A percentile compares a stretch with the other conserved stretches of the same genome.
These are phyloP conservation scores for Pollachius pollachius DNA, from an alignment of 2,113 vertebrate species.

Conservation along the genomic window DNA sequence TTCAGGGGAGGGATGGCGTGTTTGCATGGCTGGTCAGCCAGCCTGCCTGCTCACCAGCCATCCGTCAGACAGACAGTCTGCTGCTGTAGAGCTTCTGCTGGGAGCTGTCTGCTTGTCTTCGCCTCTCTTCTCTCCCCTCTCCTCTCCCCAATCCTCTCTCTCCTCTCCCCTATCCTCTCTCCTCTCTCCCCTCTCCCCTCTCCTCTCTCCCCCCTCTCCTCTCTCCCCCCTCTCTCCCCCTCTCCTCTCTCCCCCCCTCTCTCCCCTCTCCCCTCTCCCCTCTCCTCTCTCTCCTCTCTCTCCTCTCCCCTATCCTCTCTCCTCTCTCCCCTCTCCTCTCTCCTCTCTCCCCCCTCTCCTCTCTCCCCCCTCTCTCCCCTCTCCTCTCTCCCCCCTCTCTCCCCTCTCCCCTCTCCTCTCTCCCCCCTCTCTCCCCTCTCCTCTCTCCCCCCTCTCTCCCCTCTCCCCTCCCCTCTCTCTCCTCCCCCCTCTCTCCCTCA, in stretches of 20 bases:
- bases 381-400: conserved; percentile 1
- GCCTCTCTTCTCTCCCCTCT: conserved; percentile 27
- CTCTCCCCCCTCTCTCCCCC: neutral
- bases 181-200: neutral
- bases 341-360: conserved; percentile 1
- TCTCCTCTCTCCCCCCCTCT: neutral
- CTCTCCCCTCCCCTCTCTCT: conserved; percentile 29
- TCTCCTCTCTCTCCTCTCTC: neutral
- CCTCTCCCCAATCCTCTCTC: neutral
- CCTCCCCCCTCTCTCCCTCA: no score
- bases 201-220: neutral
- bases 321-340: neutral
- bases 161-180: neutral
- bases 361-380: neutral
- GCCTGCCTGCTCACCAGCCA: conserved; percentile 60
- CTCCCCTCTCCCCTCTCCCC: neutral
- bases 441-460: conserved; percentile 39
- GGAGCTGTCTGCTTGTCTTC: conserved; percentile 65
- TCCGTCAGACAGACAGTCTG: conserved; percentile 67
- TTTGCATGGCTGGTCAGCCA: conserved; percentile 62
- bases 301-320: conserved; percentile 10
- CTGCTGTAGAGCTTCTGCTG: conserved; percentile 72
- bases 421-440: conserved; percentile 18
- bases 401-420: neutral
- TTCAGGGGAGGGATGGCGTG: conserved; percentile 60